Base-by-base conservation (phyloP, 2,113 vertebrate species). In the Mormyrus iriodes region DNA sequence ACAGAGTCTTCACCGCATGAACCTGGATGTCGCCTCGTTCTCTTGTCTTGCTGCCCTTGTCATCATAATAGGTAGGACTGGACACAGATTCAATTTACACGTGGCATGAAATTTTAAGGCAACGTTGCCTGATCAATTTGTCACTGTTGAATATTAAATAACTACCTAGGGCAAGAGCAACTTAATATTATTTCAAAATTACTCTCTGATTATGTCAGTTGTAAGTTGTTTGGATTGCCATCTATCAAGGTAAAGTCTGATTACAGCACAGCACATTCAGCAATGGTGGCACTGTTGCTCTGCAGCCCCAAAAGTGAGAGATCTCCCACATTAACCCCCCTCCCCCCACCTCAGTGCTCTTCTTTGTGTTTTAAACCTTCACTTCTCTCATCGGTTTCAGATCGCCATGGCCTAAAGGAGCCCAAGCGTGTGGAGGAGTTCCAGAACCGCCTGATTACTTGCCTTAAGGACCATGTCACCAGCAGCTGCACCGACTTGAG, bases 391-490 rank as follows among this genome's bases (percentile, higher is more conserved):
- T 17, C 39, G 27, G 55, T 12, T 53, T n/a, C 87, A 98, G 98
- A 99, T 90, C 96, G 98, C 27, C 97, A 98, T 0, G 98, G 98
- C 86, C 95, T 99, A 61, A 98, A 97, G 93, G 98, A 99, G 85
- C 97, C 97, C 0, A 96, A 95, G 92, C 93, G 96, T 5, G 97
- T 98, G 0, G 98, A 99, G 92, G 97, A 98, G 91, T 97, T 99
- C 91, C 97, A 98, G 93, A 98, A 94, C 91, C 96, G 96, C 88
- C 97, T 98, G 13, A 96, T 97, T 92, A 91, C 96, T 88, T 98
- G 96, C 93, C 95, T 99, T 90, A 97, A 97, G 94, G 97, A 98
- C 93, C 97, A 98, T 0, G 93, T 97, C 90, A 95, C 94, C 0
- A 93, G 96, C 0, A 94, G 91, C 4, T 93, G 93, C 0, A 92